These are phyloP conservation scores for Megathymus violae DNA, from an alignment of 1,140 invertebrate genomes.

Conservation along the genomic window DNA sequence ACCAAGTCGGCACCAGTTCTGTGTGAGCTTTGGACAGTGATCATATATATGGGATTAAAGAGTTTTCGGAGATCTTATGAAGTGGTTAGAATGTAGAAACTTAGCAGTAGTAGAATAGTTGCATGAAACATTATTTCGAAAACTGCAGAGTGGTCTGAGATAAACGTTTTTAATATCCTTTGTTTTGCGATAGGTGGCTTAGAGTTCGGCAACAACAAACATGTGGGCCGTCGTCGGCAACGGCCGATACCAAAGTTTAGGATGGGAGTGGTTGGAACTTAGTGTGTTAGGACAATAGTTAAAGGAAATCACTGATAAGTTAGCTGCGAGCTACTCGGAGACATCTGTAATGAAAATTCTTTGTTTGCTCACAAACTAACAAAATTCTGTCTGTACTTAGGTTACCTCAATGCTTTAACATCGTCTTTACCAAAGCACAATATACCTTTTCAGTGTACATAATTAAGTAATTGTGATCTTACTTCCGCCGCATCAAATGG, in stretches of 20 bases:
- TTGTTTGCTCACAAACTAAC: not conserved
- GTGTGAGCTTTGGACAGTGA: slow-evolving; percentile 43
- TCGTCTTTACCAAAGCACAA: too few species aligned
- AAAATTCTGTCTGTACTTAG: not conserved
- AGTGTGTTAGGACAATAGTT: slow-evolving; percentile 33
- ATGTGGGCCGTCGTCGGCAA: slow-evolving; percentile 34
- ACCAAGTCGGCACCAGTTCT: slow-evolving; percentile 51
- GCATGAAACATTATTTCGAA: slow-evolving; percentile 63
- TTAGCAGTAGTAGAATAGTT: slow-evolving; percentile 52
- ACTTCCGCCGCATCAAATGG: too few species aligned
- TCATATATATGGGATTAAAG: slow-evolving; percentile 26
- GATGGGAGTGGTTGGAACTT: slow-evolving; percentile 37
- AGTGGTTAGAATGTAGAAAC: slow-evolving; percentile 43
- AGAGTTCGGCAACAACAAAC: slow-evolving; percentile 43
- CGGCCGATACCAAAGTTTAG: slow-evolving; percentile 37
- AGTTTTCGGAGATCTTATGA: slow-evolving; percentile 38
- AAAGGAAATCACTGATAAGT: slow-evolving; percentile 17
- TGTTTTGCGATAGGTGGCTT: slow-evolving; percentile 47
- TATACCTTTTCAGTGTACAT: too few species aligned
- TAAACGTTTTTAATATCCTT: slow-evolving; percentile 68
- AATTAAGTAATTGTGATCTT: too few species aligned
- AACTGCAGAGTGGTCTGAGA: slow-evolving; percentile 59
- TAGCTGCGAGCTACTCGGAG: not conserved
- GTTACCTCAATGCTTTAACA: too few species aligned
- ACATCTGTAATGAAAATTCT: not conserved